These are phyloP conservation scores for Dioctria rufipes DNA, from an alignment of 2,888 invertebrate genomes.

Conservation along the genomic window DNA sequence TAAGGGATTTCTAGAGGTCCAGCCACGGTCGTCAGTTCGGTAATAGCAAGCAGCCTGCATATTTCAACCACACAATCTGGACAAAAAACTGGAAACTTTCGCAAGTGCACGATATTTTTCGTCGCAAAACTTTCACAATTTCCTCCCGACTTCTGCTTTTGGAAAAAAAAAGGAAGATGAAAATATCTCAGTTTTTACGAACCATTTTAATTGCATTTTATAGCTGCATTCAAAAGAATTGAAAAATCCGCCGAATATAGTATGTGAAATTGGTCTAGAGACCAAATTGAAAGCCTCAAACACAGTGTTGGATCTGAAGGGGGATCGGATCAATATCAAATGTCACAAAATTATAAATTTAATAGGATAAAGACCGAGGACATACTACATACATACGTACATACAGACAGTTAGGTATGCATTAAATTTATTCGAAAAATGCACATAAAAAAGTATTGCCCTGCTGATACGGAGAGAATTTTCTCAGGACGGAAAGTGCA, in stretches of 20 bases:
- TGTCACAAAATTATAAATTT: background rate
- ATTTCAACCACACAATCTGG: conserved; percentile 18
- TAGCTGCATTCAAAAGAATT: too few relatives aligned
- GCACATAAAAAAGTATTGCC: background rate
- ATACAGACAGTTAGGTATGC: too few relatives aligned
- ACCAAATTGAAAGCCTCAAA: too few relatives aligned
- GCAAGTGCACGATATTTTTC: conserved; percentile 24
- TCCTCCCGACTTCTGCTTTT: background rate
- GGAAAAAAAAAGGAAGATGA: background rate
- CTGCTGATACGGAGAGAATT: background rate
- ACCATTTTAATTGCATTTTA: conserved; percentile 31
- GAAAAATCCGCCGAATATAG: too few relatives aligned
- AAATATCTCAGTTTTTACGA: conserved; percentile 15
- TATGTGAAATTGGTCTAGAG: too few relatives aligned
- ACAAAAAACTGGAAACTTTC: conserved; percentile 20
- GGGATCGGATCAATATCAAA: background rate
- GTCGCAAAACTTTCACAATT: conserved; percentile 21
- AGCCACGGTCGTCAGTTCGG: background rate
- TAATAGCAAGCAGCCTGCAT: background rate
- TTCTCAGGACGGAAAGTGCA: background rate
- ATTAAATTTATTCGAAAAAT: too few relatives aligned
- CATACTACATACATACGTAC: too few relatives aligned
- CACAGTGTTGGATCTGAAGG: background rate
- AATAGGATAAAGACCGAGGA: too few relatives aligned
- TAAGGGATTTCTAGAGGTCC: background rate